A percentile compares a stretch with the other conserved stretches of the same genome.
Conservation (phyloP, 1,140 invertebrate species). For the Aphaenogaster floridana region DNA sequence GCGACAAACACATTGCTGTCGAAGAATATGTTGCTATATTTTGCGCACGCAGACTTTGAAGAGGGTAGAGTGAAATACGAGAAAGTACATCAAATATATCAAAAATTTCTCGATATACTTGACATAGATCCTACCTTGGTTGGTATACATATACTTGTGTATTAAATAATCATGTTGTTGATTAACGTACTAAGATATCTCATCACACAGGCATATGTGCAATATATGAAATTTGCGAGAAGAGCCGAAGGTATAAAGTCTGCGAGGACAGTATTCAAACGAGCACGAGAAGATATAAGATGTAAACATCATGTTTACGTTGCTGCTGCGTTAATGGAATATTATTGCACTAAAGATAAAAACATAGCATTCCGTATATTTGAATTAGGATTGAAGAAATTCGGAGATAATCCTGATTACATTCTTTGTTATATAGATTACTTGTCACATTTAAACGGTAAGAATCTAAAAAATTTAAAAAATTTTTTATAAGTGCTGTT, state of each 20-base stretch:
- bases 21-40: constrained; percentile 97
- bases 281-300: constrained; percentile 95
- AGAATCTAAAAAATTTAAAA: constrained; percentile 70
- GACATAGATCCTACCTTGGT: constrained; percentile 98
- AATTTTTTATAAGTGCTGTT: background rate
- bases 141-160: constrained; percentile 81
- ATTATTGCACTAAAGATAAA: constrained; percentile 99
- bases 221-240: constrained; percentile 99
- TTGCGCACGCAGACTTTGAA: constrained; percentile 99
- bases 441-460: constrained; percentile 98
- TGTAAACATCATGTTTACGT: constrained; percentile 98
- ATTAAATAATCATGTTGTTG: constrained; percentile 42
- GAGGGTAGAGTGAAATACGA: constrained; percentile 98
- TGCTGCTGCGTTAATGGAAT: constrained; percentile 99
- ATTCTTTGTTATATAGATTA: constrained; percentile 98
- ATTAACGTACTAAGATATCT: background rate
- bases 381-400: constrained; percentile 99
- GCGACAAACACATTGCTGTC: constrained; percentile 95
- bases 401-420: constrained; percentile 97
- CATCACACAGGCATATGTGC: constrained; percentile 95
- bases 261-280: constrained; percentile 97
- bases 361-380: constrained; percentile 99
- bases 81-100: constrained; percentile 99
- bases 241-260: constrained; percentile 99
- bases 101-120: constrained; percentile 94